Conservation (phyloP, 1,140 invertebrate species). For the Probaryconus sp. region DNA sequence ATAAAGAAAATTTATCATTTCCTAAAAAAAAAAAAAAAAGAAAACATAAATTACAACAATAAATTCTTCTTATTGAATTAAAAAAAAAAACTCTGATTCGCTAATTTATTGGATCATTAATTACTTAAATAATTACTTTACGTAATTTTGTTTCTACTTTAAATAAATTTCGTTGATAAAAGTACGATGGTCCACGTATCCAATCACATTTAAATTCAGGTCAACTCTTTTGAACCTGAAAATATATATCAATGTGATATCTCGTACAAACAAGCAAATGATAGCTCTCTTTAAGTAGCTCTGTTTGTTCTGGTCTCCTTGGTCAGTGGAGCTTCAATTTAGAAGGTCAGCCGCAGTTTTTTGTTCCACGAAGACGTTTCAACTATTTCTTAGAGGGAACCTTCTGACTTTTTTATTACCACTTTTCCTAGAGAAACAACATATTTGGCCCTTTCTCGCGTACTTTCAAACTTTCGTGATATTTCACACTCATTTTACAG, state of each 20-base stretch:
- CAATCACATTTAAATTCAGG: too few relatives aligned
- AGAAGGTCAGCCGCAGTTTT: constrained; percentile 38
- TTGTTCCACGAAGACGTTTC: constrained; percentile 35
- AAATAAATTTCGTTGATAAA: too few relatives aligned
- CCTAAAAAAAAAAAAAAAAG: too few relatives aligned
- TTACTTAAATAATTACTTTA: too few relatives aligned
- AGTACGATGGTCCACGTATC: too few relatives aligned
- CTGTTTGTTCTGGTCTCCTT: constrained; percentile 36
- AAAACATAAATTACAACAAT: too few relatives aligned
- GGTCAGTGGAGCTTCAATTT: constrained; percentile 27
- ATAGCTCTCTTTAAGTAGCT: constrained; percentile 24
- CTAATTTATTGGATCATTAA: too few relatives aligned
- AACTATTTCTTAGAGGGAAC: constrained; percentile 50
- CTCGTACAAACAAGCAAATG: constrained; percentile 26
- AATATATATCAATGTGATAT: background rate
- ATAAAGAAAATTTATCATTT: too few relatives aligned
- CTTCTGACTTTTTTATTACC: constrained; percentile 51
- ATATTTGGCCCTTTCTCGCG: constrained; percentile 27
- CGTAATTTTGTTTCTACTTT: too few relatives aligned
- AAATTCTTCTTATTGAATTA: too few relatives aligned
- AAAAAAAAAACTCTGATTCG: too few relatives aligned
- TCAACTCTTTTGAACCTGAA: too few relatives aligned
- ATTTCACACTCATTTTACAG: constrained; percentile 51
- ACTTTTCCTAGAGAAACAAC: constrained; percentile 45
- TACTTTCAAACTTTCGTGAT: constrained; percentile 41